Evolutionary conservation across 2,888 invertebrate species (phyloP), one percentile per base, ranked within the genome.

Genomic region (Heliconius ismenius): DNA sequence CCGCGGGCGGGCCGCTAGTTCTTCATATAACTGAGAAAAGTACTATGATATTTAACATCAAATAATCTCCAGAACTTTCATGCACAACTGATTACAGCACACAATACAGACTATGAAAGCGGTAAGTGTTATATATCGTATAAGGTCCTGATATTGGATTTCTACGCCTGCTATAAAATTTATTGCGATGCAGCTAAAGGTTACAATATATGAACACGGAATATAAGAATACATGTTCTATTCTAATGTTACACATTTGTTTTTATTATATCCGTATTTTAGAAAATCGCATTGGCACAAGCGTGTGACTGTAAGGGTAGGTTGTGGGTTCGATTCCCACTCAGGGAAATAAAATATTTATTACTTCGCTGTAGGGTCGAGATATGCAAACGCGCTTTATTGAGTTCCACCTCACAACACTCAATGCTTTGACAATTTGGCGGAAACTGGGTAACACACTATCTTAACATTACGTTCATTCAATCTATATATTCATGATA

Each of bases 131-230:
- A 24, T 64, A 73, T 58, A 72, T 83, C 82, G 84, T 83, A 80
- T 83, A 78, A 83, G 82, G 80, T 82, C 81, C 75, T 81, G 85
- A 84, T 89, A 89, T 89, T 88, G 85, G 83, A 87, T 86, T 87
- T 86, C 83, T 84, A 82, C 80, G 83, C 83, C 83, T 85, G 79
- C 83, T 83, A 83, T 86, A 82, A 83, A 85, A 87, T 87, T 86
- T 88, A 88, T 86, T 82, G 85, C 80, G 60, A 80, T 81, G 80
- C 80, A 81, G 70, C 75, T 76, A 3, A 74, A 73, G 74, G 65
- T 77, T 78, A 74, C 74, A 73, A 69, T 76, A 76, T 78, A 36
- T 80, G 79, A 70, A 73, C 73, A 69, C 49, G 67, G 36, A 60
- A 74, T 67, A 78, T 76, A 64, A 78, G 73, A 62, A 64, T 75